Conservation (phyloP, 2,113 vertebrate genomes). For the Xenus cinereus region DNA sequence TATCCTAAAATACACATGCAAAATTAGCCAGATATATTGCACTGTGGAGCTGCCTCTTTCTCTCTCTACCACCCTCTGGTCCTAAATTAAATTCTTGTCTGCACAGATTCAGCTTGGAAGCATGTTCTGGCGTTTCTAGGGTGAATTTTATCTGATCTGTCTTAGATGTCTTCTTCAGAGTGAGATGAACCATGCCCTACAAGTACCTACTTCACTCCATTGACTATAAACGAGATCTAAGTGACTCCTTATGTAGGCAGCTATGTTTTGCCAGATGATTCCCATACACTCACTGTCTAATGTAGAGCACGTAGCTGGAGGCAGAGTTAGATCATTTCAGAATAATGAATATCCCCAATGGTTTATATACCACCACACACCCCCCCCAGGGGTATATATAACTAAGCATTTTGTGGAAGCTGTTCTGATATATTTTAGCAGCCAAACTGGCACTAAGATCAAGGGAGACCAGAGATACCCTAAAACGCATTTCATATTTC, state of each 20-base stretch:
- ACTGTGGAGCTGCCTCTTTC: background rate
- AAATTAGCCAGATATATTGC: background rate
- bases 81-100: background rate
- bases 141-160: background rate
- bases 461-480: background rate
- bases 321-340: background rate
- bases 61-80: background rate
- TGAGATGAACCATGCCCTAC: background rate
- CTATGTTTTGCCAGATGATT: background rate
- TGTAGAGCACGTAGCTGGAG: background rate
- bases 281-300: background rate
- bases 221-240: background rate
- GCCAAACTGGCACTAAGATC: background rate
- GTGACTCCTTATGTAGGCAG: background rate
- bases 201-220: background rate
- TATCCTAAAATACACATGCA: background rate
- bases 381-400: background rate
- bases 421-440: background rate
- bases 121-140: background rate
- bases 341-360: slow-evolving; percentile 7
- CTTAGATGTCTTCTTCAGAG: background rate
- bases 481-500: slow-evolving; percentile 2
- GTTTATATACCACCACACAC: background rate
- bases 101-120: background rate
- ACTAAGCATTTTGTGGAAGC: background rate